Evolutionary conservation across 2,888 invertebrate genomes (phyloP).

Genomic region (Epirrita christyi): DNA sequence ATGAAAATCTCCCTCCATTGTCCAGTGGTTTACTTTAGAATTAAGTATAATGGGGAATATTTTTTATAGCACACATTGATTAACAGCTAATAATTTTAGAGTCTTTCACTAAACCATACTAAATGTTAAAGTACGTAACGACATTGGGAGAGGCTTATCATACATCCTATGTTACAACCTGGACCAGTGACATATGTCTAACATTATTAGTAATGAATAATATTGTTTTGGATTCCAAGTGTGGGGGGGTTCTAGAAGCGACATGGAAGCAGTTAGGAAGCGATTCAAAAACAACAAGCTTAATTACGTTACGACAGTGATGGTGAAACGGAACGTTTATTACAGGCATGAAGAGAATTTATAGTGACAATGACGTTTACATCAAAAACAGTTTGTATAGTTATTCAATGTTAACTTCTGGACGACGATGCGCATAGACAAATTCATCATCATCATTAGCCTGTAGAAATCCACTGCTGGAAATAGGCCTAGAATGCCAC

Average conservation of each 20-base stretch:
- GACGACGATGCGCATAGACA: too few relatives aligned
- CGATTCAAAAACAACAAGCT: conserved; percentile 67
- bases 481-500: too few relatives aligned
- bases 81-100: conserved; percentile 71
- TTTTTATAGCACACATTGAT: conserved; percentile 76
- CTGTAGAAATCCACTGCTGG: too few relatives aligned
- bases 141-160: conserved; percentile 67
- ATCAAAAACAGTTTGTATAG: conserved; percentile 45
- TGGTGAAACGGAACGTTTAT: conserved; percentile 51
- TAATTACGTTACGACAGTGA: conserved; percentile 44
- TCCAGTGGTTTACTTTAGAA: conserved; percentile 58
- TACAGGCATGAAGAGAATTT: conserved; percentile 34
- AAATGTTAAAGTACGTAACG: conserved; percentile 78
- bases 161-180: conserved; percentile 78
- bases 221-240: conserved; percentile 61
- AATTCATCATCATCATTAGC: too few relatives aligned
- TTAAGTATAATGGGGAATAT: conserved; percentile 60
- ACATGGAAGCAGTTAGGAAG: conserved; percentile 74
- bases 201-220: conserved; percentile 70
- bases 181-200: conserved; percentile 78
- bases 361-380: conserved; percentile 33
- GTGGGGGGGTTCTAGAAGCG: conserved; percentile 64
- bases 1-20: conserved; percentile 54
- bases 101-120: conserved; percentile 66
- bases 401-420: conserved; percentile 64